Conservation (phyloP, 2,113 vertebrate species). For the Salvelinus namaycush region DNA sequence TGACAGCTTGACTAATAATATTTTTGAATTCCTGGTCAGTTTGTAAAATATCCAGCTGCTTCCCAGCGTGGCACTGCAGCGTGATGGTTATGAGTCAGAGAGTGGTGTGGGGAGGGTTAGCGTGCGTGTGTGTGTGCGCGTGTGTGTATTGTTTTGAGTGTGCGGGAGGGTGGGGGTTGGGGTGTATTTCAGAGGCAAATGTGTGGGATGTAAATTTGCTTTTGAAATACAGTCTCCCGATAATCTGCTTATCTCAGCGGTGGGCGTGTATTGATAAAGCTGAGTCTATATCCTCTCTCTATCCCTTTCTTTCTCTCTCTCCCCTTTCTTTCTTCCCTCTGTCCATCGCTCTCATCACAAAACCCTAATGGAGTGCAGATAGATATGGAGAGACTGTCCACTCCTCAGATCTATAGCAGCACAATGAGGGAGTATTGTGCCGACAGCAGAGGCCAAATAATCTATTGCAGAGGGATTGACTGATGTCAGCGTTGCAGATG, state of each 20-base stretch:
- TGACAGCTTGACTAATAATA: constrained; percentile 1
- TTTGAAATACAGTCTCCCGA: constrained; percentile 33
- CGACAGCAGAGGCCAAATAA: constrained; percentile 21
- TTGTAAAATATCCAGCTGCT: too few relatives aligned
- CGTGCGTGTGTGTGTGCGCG: background rate
- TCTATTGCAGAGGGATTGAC: constrained; percentile 17
- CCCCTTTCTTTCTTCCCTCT: background rate
- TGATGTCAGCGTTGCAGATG: background rate
- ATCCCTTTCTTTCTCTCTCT: constrained; percentile 11
- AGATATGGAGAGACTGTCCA: constrained; percentile 27
- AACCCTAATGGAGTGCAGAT: constrained; percentile 67
- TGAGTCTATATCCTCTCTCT: constrained; percentile 41
- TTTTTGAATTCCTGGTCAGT: background rate
- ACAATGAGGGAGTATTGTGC: constrained; percentile 16
- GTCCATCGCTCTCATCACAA: constrained; percentile 27
- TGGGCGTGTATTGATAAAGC: constrained; percentile 30
- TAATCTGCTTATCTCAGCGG: constrained; percentile 49
- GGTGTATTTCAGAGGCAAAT: constrained; percentile 46
- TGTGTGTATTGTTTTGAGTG: background rate
- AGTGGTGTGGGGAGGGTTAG: too few relatives aligned
- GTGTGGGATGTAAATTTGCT: constrained; percentile 50
- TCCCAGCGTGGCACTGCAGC: too few relatives aligned
- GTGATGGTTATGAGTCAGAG: too few relatives aligned
- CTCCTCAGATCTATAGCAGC: constrained; percentile 28
- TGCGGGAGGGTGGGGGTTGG: too few relatives aligned